These are phyloP conservation scores for Tigriopus japonicus DNA, from an alignment of 1,140 invertebrate species.

Conservation along the genomic window DNA sequence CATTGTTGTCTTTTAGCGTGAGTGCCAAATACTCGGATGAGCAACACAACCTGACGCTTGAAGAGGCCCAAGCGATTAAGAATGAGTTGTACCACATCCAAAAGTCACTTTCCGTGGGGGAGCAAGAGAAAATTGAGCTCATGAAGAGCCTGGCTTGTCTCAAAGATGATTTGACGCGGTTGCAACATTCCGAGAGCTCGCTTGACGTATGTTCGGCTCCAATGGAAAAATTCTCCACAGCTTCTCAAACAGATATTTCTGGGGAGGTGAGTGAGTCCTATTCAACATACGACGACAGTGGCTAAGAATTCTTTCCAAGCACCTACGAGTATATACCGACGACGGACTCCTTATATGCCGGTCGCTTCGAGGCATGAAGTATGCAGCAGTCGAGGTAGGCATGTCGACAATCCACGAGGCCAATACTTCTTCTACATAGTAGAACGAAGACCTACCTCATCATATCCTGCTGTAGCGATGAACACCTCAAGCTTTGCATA, in stretches of 20 bases:
- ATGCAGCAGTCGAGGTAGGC: too few species aligned
- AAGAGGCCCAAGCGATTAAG: conserved; percentile 78
- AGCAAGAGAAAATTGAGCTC: conserved; percentile 76
- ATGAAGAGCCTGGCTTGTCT: conserved; percentile 81
- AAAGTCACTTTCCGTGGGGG: conserved; percentile 65
- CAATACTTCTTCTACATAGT: too few species aligned
- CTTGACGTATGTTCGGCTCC: conserved; percentile 62
- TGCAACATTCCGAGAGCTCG: conserved; percentile 52
- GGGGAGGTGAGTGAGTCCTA: conserved; percentile 41
- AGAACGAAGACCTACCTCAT: too few species aligned
- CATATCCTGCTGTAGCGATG: too few species aligned
- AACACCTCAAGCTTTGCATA: too few species aligned
- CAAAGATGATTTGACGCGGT: conserved; percentile 71
- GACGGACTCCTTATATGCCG: too few species aligned
- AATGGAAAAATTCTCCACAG: conserved; percentile 65
- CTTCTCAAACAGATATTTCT: conserved; percentile 82
- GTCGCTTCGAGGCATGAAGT: too few species aligned
- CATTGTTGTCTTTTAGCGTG: conserved; percentile 39
- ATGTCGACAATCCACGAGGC: too few species aligned
- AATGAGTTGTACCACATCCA: conserved; percentile 79
- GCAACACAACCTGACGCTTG: conserved; percentile 69
- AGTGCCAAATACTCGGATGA: conserved; percentile 71
- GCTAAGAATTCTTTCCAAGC: background rate
- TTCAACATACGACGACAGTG: background rate
- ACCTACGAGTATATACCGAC: too few species aligned